Base-by-base conservation (phyloP, 2,888 invertebrate genomes). In the Myathropa florea region DNA sequence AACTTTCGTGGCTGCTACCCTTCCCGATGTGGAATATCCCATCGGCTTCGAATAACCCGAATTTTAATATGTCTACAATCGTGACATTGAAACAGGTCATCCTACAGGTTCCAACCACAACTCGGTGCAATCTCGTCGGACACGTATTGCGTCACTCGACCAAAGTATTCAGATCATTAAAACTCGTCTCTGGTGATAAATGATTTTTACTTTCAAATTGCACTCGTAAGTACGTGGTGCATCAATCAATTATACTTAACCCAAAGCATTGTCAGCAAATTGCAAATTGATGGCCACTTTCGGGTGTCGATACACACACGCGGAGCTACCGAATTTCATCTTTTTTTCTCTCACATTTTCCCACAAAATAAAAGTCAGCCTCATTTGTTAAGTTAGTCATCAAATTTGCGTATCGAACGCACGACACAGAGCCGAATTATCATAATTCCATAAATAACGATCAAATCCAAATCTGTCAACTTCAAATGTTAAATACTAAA, bases 391-490 rank as follows among this genome's bases (percentile, higher is more conserved):
- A 3, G 14, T 57, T 26, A 57, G 10, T 26, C 24, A 26, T 18
- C 12, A 12, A 23, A 24, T 57, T 57, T 57, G 57, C 24, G 24
- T 57, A 57, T 23, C 57, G 18, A 14, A 57, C 24, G 24, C 24
- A 39, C 55, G 23, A 55, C 55, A 55, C 21, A 21, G 39, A 14
- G n/a, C 4, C 55, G 18, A 12, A 55, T 53, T 33, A 53, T 63
- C 23, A 55, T 36, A 55, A 26, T 63, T 39, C 64, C 63, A 64
- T 75, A 75, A 75, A 64, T 39, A 36, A 57, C 28, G 9, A 65
- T 57, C n/a, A 75, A 57, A 75, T 55, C 36, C 64, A 57, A 64
- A 57, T 75, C 28, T 63, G 63, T 64, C 64, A 64, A 55, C 36
- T 64, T 24, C 24, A 73, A 55, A 55, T 36, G 59, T 59, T 59